These are phyloP conservation scores for Caenorhabditis virilis DNA, from an alignment of 2,888 invertebrate species.

Conservation along the genomic window DNA sequence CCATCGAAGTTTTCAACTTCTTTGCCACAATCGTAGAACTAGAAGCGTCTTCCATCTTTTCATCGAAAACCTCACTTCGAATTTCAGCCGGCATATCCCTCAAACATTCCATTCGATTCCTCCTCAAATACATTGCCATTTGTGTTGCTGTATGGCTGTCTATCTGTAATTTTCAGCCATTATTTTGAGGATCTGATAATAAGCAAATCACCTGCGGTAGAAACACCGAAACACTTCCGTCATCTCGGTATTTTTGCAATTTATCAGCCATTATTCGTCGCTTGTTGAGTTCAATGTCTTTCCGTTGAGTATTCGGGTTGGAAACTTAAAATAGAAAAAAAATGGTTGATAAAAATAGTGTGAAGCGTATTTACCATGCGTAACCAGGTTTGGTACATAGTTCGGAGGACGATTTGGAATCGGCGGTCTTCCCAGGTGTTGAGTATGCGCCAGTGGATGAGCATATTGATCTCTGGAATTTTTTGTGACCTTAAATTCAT, in stretches of 20 bases:
- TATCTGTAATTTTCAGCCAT: constrained; percentile 2
- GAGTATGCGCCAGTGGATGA: no score
- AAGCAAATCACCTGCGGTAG: not conserved
- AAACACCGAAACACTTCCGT: not conserved
- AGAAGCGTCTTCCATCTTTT: constrained; percentile 16
- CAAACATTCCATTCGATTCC: not conserved
- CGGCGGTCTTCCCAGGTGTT: no score
- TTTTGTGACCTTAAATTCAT: no score
- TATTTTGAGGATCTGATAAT: no score
- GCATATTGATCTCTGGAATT: no score
- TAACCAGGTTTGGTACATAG: no score
- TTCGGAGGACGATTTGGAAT: no score
- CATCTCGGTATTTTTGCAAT: not conserved
- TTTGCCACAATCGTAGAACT: not conserved
- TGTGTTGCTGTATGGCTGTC: constrained; percentile 12
- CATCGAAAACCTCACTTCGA: constrained; percentile 10
- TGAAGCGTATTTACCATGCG: no score
- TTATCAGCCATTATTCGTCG: not conserved
- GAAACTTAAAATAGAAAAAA: no score
- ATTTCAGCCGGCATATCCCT: not conserved
- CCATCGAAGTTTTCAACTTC: not conserved
- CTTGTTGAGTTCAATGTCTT: constrained; percentile 2
- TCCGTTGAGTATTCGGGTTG: not conserved
- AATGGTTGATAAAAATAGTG: no score
- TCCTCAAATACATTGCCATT: constrained; percentile 7